Base-by-base conservation (phyloP, 1,140 invertebrate genomes). In the Hyposmocoma kahamanoa region DNA sequence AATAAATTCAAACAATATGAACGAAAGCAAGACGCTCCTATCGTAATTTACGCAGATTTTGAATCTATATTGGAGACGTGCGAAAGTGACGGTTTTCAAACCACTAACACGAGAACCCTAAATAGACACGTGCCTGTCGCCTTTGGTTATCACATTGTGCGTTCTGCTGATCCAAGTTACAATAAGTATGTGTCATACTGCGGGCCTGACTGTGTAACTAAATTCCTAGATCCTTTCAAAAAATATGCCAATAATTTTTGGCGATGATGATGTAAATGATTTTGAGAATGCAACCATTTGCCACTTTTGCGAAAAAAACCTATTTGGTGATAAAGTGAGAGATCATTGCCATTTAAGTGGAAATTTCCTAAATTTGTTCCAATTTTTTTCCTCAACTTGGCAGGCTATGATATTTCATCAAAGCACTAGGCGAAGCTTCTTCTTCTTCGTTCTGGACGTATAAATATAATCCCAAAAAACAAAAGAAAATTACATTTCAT, bases 331-430 rank as follows among this genome's bases (percentile, higher is more conserved):
- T 39, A 48, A 43, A 39, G 49, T 56, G 8, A 0, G 19, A 32
- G 49, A 56, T 22, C 48, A 56, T 22, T 42, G 48, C 47, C 53
- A 56, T 20, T 8, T 46, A n/a, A 47, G 47, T 21, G 36, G 36
- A 11, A 26, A 50, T 15, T 56, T 17, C 42, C 57, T 22, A 51
- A 59, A 20, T 53, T 63, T 39, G 38, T 79, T 41, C 73, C 80
- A 8, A 54, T 86, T 19, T 51, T 81, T 47, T 77, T 86, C 45
- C 82, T 86, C 55, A 86, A 84, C 63, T 52, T 86, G 9, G 42
- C 32, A 15, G 65, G 60, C 0, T 86, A 83, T 63, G 71, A 86
- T 57, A 79, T 1, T 59, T 84, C 38, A 69, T 84, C 8, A 57
- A 70, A 56, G 53, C 51, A 15, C 22, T 78, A 8, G 54, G 56